Evolutionary conservation across 1,140 invertebrate genomes (phyloP).

Genomic region (Metaphire vulgaris): DNA sequence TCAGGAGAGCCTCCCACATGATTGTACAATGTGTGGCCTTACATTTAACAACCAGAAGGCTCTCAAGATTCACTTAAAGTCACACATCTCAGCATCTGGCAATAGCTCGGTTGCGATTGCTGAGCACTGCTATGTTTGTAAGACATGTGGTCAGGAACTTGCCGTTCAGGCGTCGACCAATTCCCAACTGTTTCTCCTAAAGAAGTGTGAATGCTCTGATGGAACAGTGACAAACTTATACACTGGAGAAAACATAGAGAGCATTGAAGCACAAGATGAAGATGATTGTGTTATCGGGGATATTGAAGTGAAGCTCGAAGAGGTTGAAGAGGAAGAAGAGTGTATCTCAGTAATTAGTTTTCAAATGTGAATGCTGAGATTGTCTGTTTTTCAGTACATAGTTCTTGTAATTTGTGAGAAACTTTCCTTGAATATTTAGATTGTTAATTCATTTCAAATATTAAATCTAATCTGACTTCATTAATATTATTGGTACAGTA

Average conservation of each 20-base stretch:
- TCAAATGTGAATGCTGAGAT: too few species aligned
- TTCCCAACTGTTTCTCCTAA: neutral
- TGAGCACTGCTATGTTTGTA: neutral
- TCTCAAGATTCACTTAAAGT: neutral
- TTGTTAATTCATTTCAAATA: too few species aligned
- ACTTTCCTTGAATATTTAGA: too few species aligned
- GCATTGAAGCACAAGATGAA: neutral
- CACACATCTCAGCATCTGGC: neutral
- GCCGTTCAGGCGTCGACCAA: neutral
- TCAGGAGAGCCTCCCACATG: neutral
- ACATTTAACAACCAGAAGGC: neutral
- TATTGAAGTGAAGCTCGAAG: neutral
- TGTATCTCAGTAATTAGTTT: too few species aligned
- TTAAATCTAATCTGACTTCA: too few species aligned
- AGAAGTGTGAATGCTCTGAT: neutral
- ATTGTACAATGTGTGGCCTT: conserved; percentile 1
- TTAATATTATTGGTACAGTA: too few species aligned
- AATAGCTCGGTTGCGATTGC: neutral
- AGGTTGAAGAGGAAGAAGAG: neutral
- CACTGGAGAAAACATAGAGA: neutral
- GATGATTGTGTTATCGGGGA: neutral
- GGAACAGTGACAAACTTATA: neutral
- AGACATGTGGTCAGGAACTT: neutral
- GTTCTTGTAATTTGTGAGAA: too few species aligned
- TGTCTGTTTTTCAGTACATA: too few species aligned